phyloP scores from a whole-genome alignment of 2,888 invertebrate species.

The Drosophila subsilvestris region DNA sequence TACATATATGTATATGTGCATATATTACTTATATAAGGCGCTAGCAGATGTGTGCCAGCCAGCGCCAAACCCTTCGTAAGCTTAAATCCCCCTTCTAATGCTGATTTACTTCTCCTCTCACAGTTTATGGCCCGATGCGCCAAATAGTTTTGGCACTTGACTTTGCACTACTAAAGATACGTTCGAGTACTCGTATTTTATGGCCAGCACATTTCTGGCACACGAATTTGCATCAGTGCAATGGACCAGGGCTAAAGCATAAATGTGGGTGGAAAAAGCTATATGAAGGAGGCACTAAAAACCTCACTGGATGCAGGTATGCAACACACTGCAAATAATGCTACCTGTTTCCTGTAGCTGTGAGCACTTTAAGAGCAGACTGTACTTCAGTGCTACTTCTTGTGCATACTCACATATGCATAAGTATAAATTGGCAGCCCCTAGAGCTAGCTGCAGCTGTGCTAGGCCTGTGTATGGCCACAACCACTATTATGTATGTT shows the following conservation, averaged over 20 bases:
- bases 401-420: too few relatives aligned
- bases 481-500: not conserved
- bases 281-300: too few relatives aligned
- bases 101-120: not conserved
- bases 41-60: constrained; percentile 12
- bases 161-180: not conserved
- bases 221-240: not conserved
- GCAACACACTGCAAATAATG: too few relatives aligned
- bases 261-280: too few relatives aligned
- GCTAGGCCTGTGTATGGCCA: too few relatives aligned
- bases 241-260: too few relatives aligned
- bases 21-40: not conserved
- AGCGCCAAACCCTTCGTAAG: not conserved
- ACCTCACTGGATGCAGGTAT: too few relatives aligned
- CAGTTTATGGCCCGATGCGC: constrained; percentile 14
- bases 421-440: not conserved
- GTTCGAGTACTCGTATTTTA: too few relatives aligned
- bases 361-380: too few relatives aligned
- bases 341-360: too few relatives aligned
- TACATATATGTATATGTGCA: not conserved
- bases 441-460: not conserved
- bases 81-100: constrained; percentile 5
- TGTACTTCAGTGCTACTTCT: too few relatives aligned
- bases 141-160: not conserved
- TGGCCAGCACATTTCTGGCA: not conserved